Evolutionary conservation across 2,888 invertebrate species (phyloP), one percentile per base, ranked within the genome.

Genomic region (Xestia xanthographa): DNA sequence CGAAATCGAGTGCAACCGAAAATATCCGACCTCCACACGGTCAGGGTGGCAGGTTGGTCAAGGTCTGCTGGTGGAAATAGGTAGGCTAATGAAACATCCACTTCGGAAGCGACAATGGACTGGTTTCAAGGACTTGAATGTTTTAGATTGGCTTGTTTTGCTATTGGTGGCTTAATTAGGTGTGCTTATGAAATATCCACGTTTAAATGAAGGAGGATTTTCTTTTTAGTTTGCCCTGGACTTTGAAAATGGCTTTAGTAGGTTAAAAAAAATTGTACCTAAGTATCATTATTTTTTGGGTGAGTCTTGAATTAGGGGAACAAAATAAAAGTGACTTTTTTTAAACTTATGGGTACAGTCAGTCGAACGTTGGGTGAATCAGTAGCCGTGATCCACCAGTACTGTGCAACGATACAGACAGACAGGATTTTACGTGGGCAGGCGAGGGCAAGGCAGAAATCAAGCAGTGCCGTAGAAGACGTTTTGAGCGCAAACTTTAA

Each of bases 11-110:
- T 71, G 34, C 29, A 67, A 34, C 41, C 83, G 41, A 66, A 83
- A 83, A 86, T 86, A 86, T 1, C 66, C 66, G 76, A 65, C 83
- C 87, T 76, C 75, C 56, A 70, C 38, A 41, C 71, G 71, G 83
- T 74, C 85, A 77, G 73, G 80, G 75, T 56, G 14, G 66, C 38
- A 5, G 41, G 43, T 26, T 76, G 73, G 67, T 79, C 87, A 86
- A 86, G 86, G 86, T 70, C 38, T 38, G 4, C 50, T 66, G 29
- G 70, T 78, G 45, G 53, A 79, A 76, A 83, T 83, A 86, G 73
- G 75, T 38, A 56, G 58, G 14, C 62, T 68, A 62, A 70, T 71
- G 43, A 66, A 56, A 72, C 72, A 63, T 58, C 38, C 67, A 34
- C 66, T 68, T 68, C 17, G 34, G 11, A 79, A 63, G 48, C 12